Evolutionary conservation across 30 jellyfish, hydroid and myxozoan genomes (phyloP), one percentile per base, ranked within the genome.

Genomic region (Mastigias papua): DNA sequence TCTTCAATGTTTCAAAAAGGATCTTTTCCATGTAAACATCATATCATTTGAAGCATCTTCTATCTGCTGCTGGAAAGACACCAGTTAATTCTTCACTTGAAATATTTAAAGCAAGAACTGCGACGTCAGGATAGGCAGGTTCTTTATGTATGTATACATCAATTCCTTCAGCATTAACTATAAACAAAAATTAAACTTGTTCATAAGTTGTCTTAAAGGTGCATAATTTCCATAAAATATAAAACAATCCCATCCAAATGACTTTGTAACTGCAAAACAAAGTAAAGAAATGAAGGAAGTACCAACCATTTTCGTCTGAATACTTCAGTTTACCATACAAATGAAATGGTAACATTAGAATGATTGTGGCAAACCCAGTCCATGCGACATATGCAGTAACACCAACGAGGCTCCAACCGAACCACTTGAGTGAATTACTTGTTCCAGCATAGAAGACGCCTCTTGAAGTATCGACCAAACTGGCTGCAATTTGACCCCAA

Each of bases 351-450:
- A 93, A 61, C 65, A 93, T 48, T 15, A 93, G 58, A n/a, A 83
- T 7, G 82, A 60, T 77, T 0, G 81, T 34, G 1, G 91, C 76
- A 42, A 88, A 75, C 17, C 97, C 98, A 61, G 64, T 49, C 98
- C 98, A 93, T 19, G 81, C 92, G 63, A 76, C 72, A 27, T 89
- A 71, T 21, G 93, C 97, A 19, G 81, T 60, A 27, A 86, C 90
- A 3, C 90, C 98, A 51, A 83, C 72, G 27, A 93, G 87, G 69
- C 84, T 72, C 98, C 98, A 93, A 30, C 97, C 98, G 20, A 88
- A 83, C 68, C 64, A 30, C 48, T 67, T 88, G 74, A 93, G 88
- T 37, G 89, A 69, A 0, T 62, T 69, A 31, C 28, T 54, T 1
- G 76, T 62, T 33, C 90, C 93, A 42, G 37, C 58, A 79, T 93